Evolutionary conservation across 2,797 vertebrate species (phyloP).

Genomic region (Channallabes apus): DNA sequence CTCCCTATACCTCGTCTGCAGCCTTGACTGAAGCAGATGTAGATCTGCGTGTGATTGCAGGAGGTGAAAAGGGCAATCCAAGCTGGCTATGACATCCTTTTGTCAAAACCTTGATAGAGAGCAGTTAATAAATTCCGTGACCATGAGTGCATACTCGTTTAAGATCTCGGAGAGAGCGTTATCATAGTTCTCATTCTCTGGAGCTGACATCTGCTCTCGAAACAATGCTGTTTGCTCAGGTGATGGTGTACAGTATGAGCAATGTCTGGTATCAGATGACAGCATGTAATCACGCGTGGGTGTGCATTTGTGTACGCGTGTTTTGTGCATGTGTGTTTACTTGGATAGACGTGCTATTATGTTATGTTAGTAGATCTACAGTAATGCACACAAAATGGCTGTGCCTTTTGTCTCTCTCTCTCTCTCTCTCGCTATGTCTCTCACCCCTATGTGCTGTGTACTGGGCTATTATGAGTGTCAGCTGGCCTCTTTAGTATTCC

Average conservation of each 20-base stretch:
- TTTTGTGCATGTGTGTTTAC: conserved; percentile 55
- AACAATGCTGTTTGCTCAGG: conserved; percentile 48
- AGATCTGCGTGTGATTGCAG: conserved; percentile 8
- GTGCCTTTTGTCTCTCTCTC: conserved; percentile 12
- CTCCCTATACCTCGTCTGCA: background rate
- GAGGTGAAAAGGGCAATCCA: conserved; percentile 19
- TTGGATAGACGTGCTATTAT: conserved; percentile 25
- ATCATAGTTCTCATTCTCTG: conserved; percentile 37
- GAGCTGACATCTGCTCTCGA: conserved; percentile 32
- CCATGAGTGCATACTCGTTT: conserved; percentile 12
- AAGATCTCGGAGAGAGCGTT: conserved; percentile 34
- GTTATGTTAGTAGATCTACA: conserved; percentile 31
- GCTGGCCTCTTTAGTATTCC: conserved; percentile 78
- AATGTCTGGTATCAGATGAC: conserved; percentile 47
- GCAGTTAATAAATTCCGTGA: conserved; percentile 41
- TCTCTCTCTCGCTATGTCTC: conserved; percentile 14
- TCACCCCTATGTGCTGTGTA: conserved; percentile 56
- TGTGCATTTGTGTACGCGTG: conserved; percentile 57
- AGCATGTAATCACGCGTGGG: conserved; percentile 28
- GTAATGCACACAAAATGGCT: conserved; percentile 21
- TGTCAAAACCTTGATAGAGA: conserved; percentile 42
- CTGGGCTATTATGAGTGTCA: conserved; percentile 68
- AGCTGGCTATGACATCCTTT: conserved; percentile 37
- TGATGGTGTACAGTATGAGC: conserved; percentile 48
- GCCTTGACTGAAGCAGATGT: background rate